Conservation (phyloP, 2,113 vertebrate genomes). For the Eurypyga helias region DNA sequence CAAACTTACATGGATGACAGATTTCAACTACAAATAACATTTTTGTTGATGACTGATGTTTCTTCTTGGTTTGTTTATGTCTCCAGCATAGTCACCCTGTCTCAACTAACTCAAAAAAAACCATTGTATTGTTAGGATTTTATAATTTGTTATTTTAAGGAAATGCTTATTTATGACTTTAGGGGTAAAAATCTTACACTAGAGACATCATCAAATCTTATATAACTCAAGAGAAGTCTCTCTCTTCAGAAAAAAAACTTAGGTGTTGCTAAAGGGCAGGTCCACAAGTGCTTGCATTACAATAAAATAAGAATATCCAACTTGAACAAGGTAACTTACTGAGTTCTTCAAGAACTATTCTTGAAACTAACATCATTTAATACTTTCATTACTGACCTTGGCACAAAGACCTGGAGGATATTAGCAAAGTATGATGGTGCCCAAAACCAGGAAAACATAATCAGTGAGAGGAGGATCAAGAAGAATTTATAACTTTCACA, state of each 20-base stretch:
- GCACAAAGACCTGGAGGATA: background rate
- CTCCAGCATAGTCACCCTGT: background rate
- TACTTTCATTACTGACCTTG: background rate
- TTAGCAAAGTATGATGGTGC: background rate
- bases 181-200: background rate
- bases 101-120: background rate
- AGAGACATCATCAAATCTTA: background rate
- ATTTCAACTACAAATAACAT: background rate
- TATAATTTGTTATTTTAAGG: background rate
- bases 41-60: background rate
- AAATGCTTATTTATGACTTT: background rate
- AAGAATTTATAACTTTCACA: background rate
- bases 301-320: background rate
- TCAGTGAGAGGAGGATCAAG: background rate
- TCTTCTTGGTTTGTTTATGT: background rate
- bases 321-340: background rate
- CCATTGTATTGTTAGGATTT: background rate
- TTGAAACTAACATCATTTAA: background rate
- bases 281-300: background rate
- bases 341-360: background rate
- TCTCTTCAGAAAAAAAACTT: background rate
- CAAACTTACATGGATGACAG: background rate
- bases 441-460: background rate
- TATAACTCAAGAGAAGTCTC: background rate
- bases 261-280: background rate